Conservation (phyloP, 1,140 invertebrate species). For the Palaemon carinicauda region DNA sequence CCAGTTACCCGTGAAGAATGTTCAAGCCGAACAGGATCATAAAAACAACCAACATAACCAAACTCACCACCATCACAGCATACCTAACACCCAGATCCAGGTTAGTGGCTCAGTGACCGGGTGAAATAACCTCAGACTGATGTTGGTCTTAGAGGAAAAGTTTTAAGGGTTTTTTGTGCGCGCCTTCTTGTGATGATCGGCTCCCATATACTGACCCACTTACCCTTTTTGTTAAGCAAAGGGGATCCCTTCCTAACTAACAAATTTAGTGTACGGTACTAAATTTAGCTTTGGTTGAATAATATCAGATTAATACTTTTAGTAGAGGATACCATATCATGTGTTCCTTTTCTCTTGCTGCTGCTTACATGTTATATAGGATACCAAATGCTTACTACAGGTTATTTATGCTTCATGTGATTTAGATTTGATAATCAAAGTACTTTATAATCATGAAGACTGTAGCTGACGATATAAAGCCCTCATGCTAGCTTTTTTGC, state of each 20-base stretch:
- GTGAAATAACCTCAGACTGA: neutral
- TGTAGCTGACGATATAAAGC: too few species aligned
- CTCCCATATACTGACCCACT: neutral
- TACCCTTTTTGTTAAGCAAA: neutral
- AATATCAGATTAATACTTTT: too few species aligned
- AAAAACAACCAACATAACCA: conserved; percentile 48
- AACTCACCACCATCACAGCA: conserved; percentile 28
- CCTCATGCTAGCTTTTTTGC: too few species aligned
- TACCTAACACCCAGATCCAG: conserved; percentile 16
- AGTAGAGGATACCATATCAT: neutral
- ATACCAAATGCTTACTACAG: too few species aligned
- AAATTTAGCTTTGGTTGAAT: too few species aligned
- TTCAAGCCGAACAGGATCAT: conserved; percentile 39
- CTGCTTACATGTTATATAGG: too few species aligned
- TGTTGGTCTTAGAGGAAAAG: too few species aligned
- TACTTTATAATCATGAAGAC: too few species aligned
- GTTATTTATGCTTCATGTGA: too few species aligned
- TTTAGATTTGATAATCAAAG: too few species aligned
- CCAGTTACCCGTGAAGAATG: conserved; percentile 17
- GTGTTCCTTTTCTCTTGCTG: neutral
- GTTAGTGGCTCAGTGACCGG: neutral
- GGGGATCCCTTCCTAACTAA: neutral
- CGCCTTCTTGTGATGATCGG: neutral
- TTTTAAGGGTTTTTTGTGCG: neutral
- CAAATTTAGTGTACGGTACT: too few species aligned